Evolutionary conservation across 2,113 vertebrate species (phyloP).

Genomic region (Psilopogon haemacephalus): DNA sequence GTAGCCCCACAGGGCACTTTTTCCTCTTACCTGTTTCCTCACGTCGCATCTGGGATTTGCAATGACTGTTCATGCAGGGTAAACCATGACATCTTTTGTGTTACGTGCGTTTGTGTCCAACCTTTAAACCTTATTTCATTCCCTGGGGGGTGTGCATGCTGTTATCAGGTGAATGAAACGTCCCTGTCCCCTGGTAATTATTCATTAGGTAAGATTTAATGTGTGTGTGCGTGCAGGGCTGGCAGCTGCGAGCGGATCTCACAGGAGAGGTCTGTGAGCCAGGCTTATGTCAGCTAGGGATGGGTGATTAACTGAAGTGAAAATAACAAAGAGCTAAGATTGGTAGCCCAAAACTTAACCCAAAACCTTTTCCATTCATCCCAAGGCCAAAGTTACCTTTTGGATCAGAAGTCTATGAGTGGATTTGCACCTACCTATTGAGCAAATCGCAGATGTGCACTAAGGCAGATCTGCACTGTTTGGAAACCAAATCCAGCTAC

Average conservation of each 20-base stretch:
- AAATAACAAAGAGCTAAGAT: background rate
- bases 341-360: background rate
- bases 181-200: conserved; percentile 29
- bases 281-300: background rate
- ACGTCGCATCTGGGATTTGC: background rate
- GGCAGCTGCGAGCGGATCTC: background rate
- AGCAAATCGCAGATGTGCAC: background rate
- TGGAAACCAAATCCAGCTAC: background rate
- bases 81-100: background rate
- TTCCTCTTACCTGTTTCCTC: background rate
- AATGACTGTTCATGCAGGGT: background rate
- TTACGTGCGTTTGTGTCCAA: background rate
- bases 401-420: background rate
- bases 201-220: conserved; percentile 50
- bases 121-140: background rate
- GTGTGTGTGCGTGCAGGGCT: background rate
- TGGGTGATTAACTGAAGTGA: background rate
- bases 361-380: background rate
- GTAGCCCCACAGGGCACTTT: background rate
- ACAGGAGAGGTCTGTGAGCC: background rate
- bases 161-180: conserved; percentile 4
- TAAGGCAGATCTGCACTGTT: background rate
- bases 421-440: background rate
- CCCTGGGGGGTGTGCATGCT: conserved; percentile 26
- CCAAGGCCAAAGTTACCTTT: background rate